Evolutionary conservation across 1,140 invertebrate genomes (phyloP).

Genomic region (Ostrea denselamellosa): DNA sequence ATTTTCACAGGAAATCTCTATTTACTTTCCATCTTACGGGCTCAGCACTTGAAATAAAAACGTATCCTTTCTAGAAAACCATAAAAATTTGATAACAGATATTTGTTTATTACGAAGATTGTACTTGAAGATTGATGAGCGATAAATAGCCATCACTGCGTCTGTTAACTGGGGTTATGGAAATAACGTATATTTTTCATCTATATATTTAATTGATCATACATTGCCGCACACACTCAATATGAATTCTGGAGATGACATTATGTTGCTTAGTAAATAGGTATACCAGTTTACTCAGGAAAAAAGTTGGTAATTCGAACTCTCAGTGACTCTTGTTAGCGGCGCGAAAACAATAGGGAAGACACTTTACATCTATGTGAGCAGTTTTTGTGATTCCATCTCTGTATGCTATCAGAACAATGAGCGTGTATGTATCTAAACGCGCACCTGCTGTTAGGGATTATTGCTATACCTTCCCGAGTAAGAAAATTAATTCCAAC

Average conservation of each 20-base stretch:
- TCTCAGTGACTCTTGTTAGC: conserved; percentile 23
- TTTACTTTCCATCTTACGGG: neutral
- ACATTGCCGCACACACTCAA: no score
- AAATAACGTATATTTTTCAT: no score
- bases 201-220: neutral
- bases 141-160: neutral
- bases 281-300: neutral
- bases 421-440: conserved; percentile 23
- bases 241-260: no score
- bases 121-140: neutral
- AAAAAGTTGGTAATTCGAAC: neutral
- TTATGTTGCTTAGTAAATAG: no score
- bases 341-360: conserved; percentile 17
- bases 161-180: no score
- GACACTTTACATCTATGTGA: neutral
- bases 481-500: conserved; percentile 9
- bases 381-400: conserved; percentile 30
- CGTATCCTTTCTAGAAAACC: neutral
- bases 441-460: conserved; percentile 8
- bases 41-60: conserved; percentile 13
- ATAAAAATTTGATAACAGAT: conserved; percentile 19
- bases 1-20: neutral
- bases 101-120: neutral
- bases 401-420: conserved; percentile 1
- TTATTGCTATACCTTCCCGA: neutral